A percentile compares a stretch with the other conserved stretches of the same genome.
Evolutionary conservation across 2,888 invertebrate genomes (phyloP).

Genomic region (Lissocephala sabroskyi): DNA sequence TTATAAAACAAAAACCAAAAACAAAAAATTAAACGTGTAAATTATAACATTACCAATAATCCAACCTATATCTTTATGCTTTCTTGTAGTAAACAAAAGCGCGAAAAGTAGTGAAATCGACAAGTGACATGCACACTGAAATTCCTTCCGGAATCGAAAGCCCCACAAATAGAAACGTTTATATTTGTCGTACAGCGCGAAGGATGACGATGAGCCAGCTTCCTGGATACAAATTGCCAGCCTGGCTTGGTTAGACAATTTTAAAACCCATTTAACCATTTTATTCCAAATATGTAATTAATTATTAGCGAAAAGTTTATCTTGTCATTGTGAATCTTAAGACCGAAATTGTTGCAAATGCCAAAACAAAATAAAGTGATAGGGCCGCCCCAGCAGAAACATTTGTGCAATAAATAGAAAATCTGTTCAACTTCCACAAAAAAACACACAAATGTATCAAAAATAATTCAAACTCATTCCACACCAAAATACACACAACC

Average conservation of each 20-base stretch:
- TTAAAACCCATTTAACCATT: slow-evolving; percentile 7
- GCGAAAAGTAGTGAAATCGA: slow-evolving; percentile 52
- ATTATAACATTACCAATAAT: background rate
- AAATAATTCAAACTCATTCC: slow-evolving; percentile 15
- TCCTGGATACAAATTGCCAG: background rate
- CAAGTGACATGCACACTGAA: slow-evolving; percentile 18
- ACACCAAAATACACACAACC: too few relatives aligned
- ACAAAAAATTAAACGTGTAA: slow-evolving; percentile 37
- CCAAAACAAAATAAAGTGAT: slow-evolving; percentile 28
- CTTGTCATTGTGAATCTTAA: background rate
- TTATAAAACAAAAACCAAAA: slow-evolving; percentile 6
- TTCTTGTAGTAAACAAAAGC: slow-evolving; percentile 65
- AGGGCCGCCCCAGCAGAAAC: slow-evolving; percentile 21
- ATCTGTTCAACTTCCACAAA: slow-evolving; percentile 10
- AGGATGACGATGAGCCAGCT: background rate
- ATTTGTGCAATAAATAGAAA: slow-evolving; percentile 28
- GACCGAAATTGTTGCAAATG: slow-evolving; percentile 23
- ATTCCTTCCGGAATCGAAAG: slow-evolving; percentile 26
- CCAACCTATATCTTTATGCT: slow-evolving; percentile 12
- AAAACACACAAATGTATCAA: slow-evolving; percentile 5
- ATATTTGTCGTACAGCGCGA: too few relatives aligned
- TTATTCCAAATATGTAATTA: slow-evolving; percentile 20
- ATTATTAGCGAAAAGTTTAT: background rate
- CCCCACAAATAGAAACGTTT: slow-evolving; percentile 20
- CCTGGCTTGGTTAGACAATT: slow-evolving; percentile 3